phyloP scores from a whole-genome alignment of 2,113 vertebrate genomes.

The Tragelaphus imberbis region DNA sequence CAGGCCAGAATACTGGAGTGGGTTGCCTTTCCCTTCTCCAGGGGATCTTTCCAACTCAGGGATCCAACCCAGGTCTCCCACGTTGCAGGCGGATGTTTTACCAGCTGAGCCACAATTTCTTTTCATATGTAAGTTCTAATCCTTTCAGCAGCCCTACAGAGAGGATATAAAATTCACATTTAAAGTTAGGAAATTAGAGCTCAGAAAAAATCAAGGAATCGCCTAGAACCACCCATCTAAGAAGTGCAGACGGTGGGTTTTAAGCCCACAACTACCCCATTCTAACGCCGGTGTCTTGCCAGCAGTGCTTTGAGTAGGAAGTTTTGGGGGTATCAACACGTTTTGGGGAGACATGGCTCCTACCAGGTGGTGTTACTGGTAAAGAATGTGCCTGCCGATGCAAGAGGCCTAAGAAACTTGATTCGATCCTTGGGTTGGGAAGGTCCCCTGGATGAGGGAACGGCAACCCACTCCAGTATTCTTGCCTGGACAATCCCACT shows the following conservation, averaged over 20 bases:
- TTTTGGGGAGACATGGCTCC: background rate
- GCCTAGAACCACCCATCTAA: too few species aligned
- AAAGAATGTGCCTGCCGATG: background rate
- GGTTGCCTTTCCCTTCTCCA: background rate
- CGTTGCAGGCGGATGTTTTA: background rate
- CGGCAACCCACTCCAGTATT: background rate
- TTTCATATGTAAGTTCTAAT: background rate
- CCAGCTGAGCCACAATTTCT: background rate
- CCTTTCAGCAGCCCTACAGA: background rate
- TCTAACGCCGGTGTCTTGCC: background rate
- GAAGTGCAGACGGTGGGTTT: background rate
- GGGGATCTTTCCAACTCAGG: background rate
- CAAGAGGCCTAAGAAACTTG: background rate
- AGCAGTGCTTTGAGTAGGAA: background rate
- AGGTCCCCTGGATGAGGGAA: background rate
- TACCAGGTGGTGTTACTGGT: background rate
- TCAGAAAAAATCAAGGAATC: background rate
- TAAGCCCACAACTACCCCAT: background rate
- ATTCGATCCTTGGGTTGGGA: background rate
- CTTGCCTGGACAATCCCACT: background rate
- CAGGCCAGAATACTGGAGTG: background rate
- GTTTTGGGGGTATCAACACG: background rate
- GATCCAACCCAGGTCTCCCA: background rate
- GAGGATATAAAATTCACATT: background rate
- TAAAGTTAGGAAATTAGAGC: background rate